Percentiles rank a stretch among this genome's conserved stretches.
These are phyloP conservation scores for Calliphora vomitoria DNA, from an alignment of 2,888 invertebrate species.

Conservation along the genomic window DNA sequence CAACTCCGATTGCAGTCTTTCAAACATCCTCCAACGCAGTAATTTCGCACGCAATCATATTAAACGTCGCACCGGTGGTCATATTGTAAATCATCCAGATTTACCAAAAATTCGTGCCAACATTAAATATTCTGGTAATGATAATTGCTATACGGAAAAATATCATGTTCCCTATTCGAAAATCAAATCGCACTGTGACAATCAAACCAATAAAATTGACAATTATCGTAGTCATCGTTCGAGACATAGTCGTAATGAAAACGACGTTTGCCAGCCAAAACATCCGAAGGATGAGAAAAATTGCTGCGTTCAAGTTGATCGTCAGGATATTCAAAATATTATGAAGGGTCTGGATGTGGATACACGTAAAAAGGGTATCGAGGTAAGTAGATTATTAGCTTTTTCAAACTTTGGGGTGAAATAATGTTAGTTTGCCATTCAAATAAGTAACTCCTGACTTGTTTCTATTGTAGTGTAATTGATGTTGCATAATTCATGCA, in stretches of 20 bases:
- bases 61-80: slow-evolving; percentile 77
- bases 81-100: slow-evolving; percentile 79
- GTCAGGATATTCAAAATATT: slow-evolving; percentile 80
- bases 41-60: slow-evolving; percentile 78
- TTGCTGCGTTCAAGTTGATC: slow-evolving; percentile 82
- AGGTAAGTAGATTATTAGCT: slow-evolving; percentile 77
- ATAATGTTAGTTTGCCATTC: too few relatives aligned
- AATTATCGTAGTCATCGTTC: slow-evolving; percentile 77
- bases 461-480: too few relatives aligned
- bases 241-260: slow-evolving; percentile 53
- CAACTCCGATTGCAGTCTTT: slow-evolving; percentile 42
- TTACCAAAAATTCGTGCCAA: slow-evolving; percentile 82
- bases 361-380: slow-evolving; percentile 82
- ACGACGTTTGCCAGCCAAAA: slow-evolving; percentile 76
- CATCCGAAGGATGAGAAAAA: slow-evolving; percentile 77
- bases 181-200: slow-evolving; percentile 78
- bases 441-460: too few relatives aligned
- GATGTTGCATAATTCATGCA: too few relatives aligned
- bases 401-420: too few relatives aligned
- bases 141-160: slow-evolving; percentile 78
- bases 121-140: slow-evolving; percentile 83
- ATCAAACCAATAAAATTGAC: slow-evolving; percentile 77
- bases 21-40: slow-evolving; percentile 71
- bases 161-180: slow-evolving; percentile 81
- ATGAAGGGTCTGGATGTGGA: slow-evolving; percentile 81